Conservation (phyloP, 2,113 vertebrate genomes). For the Macaca mulatta region DNA sequence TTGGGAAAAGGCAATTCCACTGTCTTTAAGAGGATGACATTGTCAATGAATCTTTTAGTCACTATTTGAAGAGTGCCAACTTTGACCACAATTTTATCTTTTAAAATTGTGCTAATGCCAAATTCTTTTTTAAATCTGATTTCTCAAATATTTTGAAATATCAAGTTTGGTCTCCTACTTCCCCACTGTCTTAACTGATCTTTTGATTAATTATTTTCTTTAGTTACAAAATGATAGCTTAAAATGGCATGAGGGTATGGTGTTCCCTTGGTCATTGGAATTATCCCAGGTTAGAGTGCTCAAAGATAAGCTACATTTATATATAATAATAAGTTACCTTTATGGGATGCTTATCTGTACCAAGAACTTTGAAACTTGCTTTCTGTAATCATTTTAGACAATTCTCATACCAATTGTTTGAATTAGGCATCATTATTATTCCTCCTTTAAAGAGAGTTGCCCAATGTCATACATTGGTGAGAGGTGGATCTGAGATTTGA, state of each 20-base stretch:
- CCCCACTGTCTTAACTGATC: background rate
- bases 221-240: constrained; percentile 6
- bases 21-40: background rate
- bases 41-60: background rate
- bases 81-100: constrained; percentile 41
- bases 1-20: background rate
- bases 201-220: constrained; percentile 10
- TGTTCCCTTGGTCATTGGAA: background rate
- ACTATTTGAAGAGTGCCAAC: background rate
- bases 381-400: background rate
- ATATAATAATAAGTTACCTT: background rate
- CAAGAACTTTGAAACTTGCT: background rate
- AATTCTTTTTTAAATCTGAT: background rate
- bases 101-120: background rate
- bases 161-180: background rate
- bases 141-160: background rate
- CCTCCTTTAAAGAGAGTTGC: background rate
- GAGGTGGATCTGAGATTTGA: background rate
- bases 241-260: background rate
- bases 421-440: background rate
- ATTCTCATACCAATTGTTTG: background rate
- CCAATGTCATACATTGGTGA: background rate
- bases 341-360: background rate
- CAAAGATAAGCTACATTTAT: background rate
- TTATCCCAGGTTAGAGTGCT: background rate